Base-by-base conservation (phyloP, 2,888 invertebrate genomes). In the Aelia acuminata region DNA sequence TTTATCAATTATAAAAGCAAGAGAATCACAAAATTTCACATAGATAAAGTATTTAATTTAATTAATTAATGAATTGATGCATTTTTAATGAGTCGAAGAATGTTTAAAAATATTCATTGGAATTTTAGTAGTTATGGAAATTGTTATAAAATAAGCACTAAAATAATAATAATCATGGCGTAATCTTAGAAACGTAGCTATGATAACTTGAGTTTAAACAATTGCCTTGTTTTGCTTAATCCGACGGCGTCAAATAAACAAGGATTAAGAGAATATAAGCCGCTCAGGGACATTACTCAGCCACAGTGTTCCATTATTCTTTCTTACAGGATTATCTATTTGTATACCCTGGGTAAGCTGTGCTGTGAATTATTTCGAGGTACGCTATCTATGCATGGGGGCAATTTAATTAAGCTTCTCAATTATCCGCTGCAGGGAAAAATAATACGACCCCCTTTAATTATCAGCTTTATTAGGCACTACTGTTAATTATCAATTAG, bases 241-340 rank as follows among this genome's bases (percentile, higher is more conserved):
- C 63, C 63, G 63, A 35, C 63, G 63, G 5, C 63, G 57, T 57
- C 57, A 70, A 70, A 70, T 70, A 70, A 70, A 70, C 63, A 70
- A 70, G 63, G 63, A 70, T 70, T 70, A 70, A 35, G 63, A 18
- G 63, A 70, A 70, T 70, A 70, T 70, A 70, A 70, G 63, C 63
- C 63, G 63, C 31, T 70, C 35, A 18, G 8, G 8, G 63, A 2
- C 63, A 70, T 70, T 70, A 70, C 63, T 70, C 63, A 70, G 31
- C 63, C 63, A 35, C 63, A 70, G 63, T 26, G 4, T 35, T 35
- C 63, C 63, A 70, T 70, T 70, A 35, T 70, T 70, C 63, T 70
- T 70, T 70, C 63, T 70, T 31, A 31, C 7, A 4, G 63, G 63
- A 70, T 70, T 70, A 70, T 70, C 63, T 70, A 70, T 70, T 70